A percentile compares a stretch with the other conserved stretches of the same genome.
Evolutionary conservation across 2,888 invertebrate species (phyloP).

Genomic region (Synergus laeviventris): DNA sequence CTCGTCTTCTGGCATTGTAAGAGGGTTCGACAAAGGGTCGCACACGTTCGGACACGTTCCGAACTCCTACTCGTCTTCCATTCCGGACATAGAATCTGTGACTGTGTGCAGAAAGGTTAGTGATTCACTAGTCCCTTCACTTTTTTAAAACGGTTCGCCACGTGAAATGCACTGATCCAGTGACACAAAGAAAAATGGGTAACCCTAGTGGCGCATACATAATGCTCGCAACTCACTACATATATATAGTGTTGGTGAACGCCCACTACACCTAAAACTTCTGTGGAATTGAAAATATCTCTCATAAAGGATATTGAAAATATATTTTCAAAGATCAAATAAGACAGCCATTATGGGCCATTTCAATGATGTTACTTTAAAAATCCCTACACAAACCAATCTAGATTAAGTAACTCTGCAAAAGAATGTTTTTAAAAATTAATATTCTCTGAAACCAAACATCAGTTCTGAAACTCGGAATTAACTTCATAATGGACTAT

Average conservation of each 20-base stretch:
- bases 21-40: conserved; percentile 3
- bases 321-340: background rate
- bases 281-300: conserved; percentile 1
- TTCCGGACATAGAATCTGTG: background rate
- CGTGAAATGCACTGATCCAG: conserved; percentile 17
- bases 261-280: background rate
- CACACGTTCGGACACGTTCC: conserved; percentile 12
- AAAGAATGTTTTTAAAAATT: background rate
- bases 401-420: background rate
- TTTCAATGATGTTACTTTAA: background rate
- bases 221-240: background rate
- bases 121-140: conserved; percentile 11
- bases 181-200: conserved; percentile 22
- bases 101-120: background rate
- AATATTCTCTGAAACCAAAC: too few relatives aligned
- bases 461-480: background rate
- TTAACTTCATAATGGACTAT: background rate
- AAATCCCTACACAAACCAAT: background rate
- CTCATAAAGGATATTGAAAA: background rate
- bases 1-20: background rate
- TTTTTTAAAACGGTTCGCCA: conserved; percentile 12
- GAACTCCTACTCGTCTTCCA: background rate
- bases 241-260: background rate
- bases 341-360: background rate
- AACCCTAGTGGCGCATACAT: conserved; percentile 10